Evolutionary conservation across 2,888 invertebrate species (phyloP).

Genomic region (Acleris holmiana): DNA sequence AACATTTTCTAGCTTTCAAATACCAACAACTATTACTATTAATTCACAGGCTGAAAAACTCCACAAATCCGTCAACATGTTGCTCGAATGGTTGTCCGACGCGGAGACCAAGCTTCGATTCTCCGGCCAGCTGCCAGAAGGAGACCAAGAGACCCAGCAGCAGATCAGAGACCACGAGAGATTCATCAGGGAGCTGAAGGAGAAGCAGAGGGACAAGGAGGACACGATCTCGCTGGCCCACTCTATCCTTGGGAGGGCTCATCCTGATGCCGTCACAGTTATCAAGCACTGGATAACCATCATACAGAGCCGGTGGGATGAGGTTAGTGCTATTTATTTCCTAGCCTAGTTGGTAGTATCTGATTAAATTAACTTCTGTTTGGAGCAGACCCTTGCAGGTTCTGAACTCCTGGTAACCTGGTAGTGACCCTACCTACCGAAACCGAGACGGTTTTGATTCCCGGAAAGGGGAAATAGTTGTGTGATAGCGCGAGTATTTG

Average conservation of each 20-base stretch:
- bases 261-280: conserved; percentile 98
- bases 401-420: no score
- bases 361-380: no score
- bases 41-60: conserved; percentile 91
- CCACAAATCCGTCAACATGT: conserved; percentile 96
- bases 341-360: no score
- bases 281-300: conserved; percentile 99
- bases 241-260: conserved; percentile 95
- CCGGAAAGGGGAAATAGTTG: no score
- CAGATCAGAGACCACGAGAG: conserved; percentile 94
- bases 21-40: neutral
- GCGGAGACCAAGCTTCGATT: conserved; percentile 98
- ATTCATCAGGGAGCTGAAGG: conserved; percentile 91
- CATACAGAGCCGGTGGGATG: conserved; percentile 98
- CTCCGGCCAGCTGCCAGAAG: conserved; percentile 95
- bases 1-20: no score
- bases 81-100: conserved; percentile 98
- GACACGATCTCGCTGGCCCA: conserved; percentile 94
- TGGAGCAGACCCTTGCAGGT: no score
- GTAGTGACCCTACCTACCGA: no score
- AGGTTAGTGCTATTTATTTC: conserved; percentile 85
- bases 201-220: conserved; percentile 94
- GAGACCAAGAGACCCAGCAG: conserved; percentile 92
- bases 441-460: no score
- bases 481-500: no score